Conservation (phyloP, 2,888 invertebrate species). For the Ypsolopha sequella region DNA sequence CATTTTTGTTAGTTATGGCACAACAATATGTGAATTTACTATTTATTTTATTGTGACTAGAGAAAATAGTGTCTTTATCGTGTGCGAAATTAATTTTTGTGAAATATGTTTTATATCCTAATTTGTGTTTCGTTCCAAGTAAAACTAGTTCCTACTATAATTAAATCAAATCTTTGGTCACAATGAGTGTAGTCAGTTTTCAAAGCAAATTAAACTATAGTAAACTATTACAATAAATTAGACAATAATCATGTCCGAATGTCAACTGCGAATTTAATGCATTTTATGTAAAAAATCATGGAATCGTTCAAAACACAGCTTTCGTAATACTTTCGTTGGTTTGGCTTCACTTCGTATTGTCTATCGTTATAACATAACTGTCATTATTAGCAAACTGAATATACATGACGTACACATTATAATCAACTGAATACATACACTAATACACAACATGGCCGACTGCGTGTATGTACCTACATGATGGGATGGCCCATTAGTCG, state of each 20-base stretch:
- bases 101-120: slow-evolving; percentile 8
- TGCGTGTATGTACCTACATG: no score
- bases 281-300: slow-evolving; percentile 11
- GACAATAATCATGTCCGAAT: not conserved
- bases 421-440: no score
- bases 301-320: slow-evolving; percentile 30
- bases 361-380: slow-evolving; percentile 21
- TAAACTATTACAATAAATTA: not conserved
- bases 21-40: slow-evolving; percentile 20
- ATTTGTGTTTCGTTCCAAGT: slow-evolving; percentile 6
- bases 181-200: slow-evolving; percentile 41
- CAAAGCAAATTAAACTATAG: slow-evolving; percentile 5
- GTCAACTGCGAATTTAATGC: not conserved
- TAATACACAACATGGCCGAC: no score
- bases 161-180: slow-evolving; percentile 53
- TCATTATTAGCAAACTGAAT: slow-evolving; percentile 13
- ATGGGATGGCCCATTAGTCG: no score
- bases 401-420: no score
- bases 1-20: slow-evolving; percentile 33
- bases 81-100: slow-evolving; percentile 29
- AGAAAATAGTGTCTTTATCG: slow-evolving; percentile 11
- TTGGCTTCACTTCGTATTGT: slow-evolving; percentile 46
- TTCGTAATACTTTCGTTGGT: slow-evolving; percentile 49
- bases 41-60: slow-evolving; percentile 42
- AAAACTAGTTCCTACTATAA: slow-evolving; percentile 35